Evolutionary conservation across 2,888 invertebrate genomes (phyloP).

Genomic region (Pyrrhopygopsis socrates): DNA sequence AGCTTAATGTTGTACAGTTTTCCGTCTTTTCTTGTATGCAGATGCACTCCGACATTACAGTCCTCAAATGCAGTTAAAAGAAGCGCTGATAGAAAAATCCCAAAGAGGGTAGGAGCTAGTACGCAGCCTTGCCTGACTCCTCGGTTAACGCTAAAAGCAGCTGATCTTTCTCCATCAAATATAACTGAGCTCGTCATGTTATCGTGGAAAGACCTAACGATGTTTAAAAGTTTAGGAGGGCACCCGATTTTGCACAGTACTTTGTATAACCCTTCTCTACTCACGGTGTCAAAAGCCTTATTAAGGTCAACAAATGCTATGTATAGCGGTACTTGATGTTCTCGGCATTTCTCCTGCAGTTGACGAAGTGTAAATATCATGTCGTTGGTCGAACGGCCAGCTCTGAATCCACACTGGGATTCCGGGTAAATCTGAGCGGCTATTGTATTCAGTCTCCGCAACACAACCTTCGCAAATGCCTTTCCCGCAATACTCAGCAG

Average conservation of each 20-base stretch:
- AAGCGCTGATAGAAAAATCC: background rate
- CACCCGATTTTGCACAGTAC: conserved; percentile 19
- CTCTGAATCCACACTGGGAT: background rate
- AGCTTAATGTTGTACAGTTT: background rate
- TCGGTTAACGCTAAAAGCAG: conserved; percentile 3
- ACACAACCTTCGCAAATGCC: background rate
- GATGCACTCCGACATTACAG: background rate
- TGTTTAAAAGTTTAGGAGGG: too few species aligned
- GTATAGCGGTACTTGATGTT: conserved; percentile 7
- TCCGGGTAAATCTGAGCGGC: background rate
- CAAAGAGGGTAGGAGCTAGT: conserved; percentile 1
- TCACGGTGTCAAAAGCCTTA: conserved; percentile 34
- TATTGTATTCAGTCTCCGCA: background rate
- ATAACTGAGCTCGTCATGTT: conserved; percentile 14
- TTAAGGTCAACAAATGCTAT: conserved; percentile 31
- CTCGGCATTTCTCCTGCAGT: conserved; percentile 28
- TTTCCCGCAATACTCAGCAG: conserved; percentile 2
- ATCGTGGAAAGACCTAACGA: conserved; percentile 16
- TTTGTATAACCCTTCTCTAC: background rate
- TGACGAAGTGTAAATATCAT: conserved; percentile 21
- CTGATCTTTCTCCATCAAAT: background rate
- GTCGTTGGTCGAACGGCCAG: background rate
- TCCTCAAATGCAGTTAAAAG: background rate
- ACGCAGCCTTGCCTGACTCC: conserved; percentile 26
- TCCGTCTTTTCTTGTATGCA: background rate